phyloP scores from a whole-genome alignment of 35 echinoderm and acorn worm species.

The Apostichopus japonicus region DNA sequence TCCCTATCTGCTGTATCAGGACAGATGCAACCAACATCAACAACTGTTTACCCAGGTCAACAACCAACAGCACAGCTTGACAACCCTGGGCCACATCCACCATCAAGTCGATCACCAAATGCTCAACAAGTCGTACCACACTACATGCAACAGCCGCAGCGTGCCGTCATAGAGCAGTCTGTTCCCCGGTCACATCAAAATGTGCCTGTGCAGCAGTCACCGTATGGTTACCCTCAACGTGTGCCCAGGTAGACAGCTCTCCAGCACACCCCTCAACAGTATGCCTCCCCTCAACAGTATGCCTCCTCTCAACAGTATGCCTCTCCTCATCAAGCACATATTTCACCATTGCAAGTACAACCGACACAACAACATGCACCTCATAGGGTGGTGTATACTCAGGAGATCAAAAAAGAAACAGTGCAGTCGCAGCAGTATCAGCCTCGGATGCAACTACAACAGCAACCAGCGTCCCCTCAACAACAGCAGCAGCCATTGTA shows the following conservation, averaged over 20 bases:
- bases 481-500: conserved; percentile 6
- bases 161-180: conserved; percentile 24
- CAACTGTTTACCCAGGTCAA: neutral
- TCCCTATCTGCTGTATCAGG: neutral
- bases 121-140: conserved; percentile 27
- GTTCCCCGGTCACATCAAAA: neutral
- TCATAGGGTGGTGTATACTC: neutral
- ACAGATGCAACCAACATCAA: neutral
- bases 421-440: neutral
- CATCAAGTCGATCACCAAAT: conserved; percentile 2
- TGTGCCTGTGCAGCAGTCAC: neutral
- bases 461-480: neutral
- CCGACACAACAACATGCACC: neutral
- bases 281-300: no score
- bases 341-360: neutral
- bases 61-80: neutral
- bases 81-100: neutral
- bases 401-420: neutral
- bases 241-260: neutral
- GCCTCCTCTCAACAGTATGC: no score
- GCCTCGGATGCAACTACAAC: neutral
- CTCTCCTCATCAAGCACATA: no score
- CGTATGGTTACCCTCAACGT: conserved; percentile 8
- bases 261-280: conserved; percentile 19
- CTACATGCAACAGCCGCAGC: conserved; percentile 41